Evolutionary conservation across 23 tunicate species (phyloP), one percentile per base, ranked within the genome.

Genomic region (Phallusia fumigata): DNA sequence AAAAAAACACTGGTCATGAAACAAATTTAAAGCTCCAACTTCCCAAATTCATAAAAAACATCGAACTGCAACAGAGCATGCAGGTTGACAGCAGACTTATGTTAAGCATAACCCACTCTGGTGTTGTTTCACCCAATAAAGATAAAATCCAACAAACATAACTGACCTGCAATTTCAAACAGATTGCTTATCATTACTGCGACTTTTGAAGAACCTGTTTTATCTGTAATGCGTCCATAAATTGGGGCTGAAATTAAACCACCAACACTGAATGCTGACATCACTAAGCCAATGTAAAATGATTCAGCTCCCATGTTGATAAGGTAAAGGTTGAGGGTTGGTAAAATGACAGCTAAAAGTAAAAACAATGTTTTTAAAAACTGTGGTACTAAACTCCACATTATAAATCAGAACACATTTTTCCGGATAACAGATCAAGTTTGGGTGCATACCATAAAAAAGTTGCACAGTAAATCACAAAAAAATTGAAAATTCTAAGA

Each of bases 191-290:
- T 73, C 50, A 86, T 76, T 19, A 86, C 53, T 33, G 85, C 32
- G n/a, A 35, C 50, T 69, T 86, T 86, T 35, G 74, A 31, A 0
- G 89, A 79, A 31, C 49, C 65, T 12, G 79, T 80, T 80, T 73
- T 80, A 77, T 86, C 89, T 0, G 89, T 86, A 45, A 86, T 80
- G 24, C 83, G 44, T 36, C 89, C 89, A 65, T 65, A 86, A 21
- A 86, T 65, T 1, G 89, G 89, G 32, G 89, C 79, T 30, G 84
- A 83, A 30, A 86, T 65, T 32, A 86, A 19, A 0, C 89, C 89
- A 36, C 78, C 49, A 33, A 86, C 69, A 53, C 89, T 86, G 73
- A 80, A 86, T 12, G 89, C 77, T 19, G 89, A 81, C 80, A 86
- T 40, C 13, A 76, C 78, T 2, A 80, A 33, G 65, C 89, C 89